Conservation (phyloP, 2,888 invertebrate species). For the Aspidapion aeneum region DNA sequence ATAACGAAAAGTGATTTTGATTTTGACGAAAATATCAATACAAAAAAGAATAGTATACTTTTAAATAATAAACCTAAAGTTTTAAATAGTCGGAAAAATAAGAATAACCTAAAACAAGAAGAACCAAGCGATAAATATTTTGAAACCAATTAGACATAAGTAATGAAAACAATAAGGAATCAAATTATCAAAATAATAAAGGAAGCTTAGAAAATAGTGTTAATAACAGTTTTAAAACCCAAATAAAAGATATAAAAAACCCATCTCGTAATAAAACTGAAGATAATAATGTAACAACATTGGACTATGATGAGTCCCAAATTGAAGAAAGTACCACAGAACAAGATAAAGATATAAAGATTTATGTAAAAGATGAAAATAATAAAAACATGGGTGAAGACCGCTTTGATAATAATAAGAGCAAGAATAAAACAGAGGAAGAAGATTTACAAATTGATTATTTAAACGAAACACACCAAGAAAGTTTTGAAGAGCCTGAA, state of each 20-base stretch:
- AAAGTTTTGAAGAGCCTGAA: neutral
- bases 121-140: no score
- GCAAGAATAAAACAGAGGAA: neutral
- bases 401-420: neutral
- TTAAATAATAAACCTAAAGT: no score
- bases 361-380: neutral
- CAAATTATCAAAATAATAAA: no score
- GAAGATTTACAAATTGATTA: slow-evolving; percentile 5
- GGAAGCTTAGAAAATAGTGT: no score
- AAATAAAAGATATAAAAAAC: neutral
- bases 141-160: no score
- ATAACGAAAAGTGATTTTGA: no score
- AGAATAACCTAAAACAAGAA: no score
- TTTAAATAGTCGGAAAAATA: no score
- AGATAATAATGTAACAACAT: neutral
- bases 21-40: no score
- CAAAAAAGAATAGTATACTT: no score
- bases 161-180: no score
- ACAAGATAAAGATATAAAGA: neutral
- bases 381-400: neutral
- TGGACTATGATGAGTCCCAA: neutral
- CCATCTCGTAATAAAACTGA: neutral
- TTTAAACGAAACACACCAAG: slow-evolving; percentile 7
- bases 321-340: neutral
- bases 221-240: no score